These are phyloP conservation scores for Sesia apiformis DNA, from an alignment of 2,888 invertebrate species.

Conservation along the genomic window DNA sequence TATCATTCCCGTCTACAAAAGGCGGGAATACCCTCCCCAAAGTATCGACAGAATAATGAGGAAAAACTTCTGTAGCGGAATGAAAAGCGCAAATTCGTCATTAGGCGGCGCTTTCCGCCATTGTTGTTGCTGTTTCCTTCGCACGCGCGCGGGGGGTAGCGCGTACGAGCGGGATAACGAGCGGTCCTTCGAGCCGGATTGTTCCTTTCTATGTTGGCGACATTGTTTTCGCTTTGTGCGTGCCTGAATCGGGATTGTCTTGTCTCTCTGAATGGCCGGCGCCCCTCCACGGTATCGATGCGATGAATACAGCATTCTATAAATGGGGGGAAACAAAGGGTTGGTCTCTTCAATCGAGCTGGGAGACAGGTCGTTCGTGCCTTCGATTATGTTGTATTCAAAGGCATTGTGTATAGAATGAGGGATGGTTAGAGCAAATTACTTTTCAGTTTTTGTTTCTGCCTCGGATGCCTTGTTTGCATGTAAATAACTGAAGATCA, in stretches of 20 bases:
- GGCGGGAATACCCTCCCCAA: constrained; percentile 56
- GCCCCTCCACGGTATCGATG: constrained; percentile 67
- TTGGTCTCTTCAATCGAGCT: constrained; percentile 70
- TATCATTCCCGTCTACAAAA: constrained; percentile 56
- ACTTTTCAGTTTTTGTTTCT: constrained; percentile 60
- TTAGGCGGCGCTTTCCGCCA: constrained; percentile 73
- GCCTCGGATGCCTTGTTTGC: background rate
- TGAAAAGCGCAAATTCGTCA: constrained; percentile 76
- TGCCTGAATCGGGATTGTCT: constrained; percentile 73
- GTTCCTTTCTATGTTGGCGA: constrained; percentile 74
- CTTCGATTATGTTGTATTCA: constrained; percentile 72
- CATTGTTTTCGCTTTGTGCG: constrained; percentile 72
- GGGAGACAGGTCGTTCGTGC: constrained; percentile 69
- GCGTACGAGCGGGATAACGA: constrained; percentile 45
- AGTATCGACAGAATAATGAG: constrained; percentile 71
- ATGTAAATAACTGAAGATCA: background rate
- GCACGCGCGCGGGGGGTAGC: constrained; percentile 15
- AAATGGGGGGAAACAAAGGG: constrained; percentile 71
- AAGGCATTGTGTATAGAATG: constrained; percentile 60
- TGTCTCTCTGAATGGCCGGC: constrained; percentile 70
- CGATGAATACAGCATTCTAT: constrained; percentile 62
- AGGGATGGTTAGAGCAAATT: constrained; percentile 71
- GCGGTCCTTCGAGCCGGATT: constrained; percentile 68
- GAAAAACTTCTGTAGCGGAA: constrained; percentile 75
- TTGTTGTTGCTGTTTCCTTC: constrained; percentile 53